A percentile compares a stretch with the other conserved stretches of the same genome.
Conservation (phyloP, 2,888 invertebrate species). For the Norana najaformis region DNA sequence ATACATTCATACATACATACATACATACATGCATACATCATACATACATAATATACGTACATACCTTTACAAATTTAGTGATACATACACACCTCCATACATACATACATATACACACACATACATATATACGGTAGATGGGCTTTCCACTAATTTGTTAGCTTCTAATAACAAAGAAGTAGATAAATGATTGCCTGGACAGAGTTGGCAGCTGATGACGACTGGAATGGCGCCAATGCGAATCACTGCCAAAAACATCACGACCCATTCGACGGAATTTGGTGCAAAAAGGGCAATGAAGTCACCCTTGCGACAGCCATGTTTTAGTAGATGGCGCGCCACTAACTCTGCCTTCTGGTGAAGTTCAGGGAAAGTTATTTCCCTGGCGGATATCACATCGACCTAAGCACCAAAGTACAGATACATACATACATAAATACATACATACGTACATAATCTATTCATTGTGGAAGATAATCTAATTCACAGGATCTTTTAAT, state of each 20-base stretch:
- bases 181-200: background rate
- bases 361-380: background rate
- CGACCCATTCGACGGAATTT: constrained; percentile 31
- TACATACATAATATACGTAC: background rate
- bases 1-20: background rate
- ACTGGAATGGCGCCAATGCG: constrained; percentile 22
- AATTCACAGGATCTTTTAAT: no score
- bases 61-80: no score
- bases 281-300: constrained; percentile 9
- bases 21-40: background rate
- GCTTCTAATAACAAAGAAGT: no score
- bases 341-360: background rate
- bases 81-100: no score
- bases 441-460: no score
- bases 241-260: background rate
- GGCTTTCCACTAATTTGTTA: no score
- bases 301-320: constrained; percentile 24
- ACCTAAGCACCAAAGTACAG: background rate
- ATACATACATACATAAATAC: no score
- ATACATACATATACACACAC: no score
- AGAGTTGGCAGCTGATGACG: constrained; percentile 9
- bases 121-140: no score
- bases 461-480: no score
- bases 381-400: background rate
- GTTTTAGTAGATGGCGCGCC: background rate